Evolutionary conservation across 2,797 vertebrate genomes (phyloP).

Genomic region (Falco berigora): DNA sequence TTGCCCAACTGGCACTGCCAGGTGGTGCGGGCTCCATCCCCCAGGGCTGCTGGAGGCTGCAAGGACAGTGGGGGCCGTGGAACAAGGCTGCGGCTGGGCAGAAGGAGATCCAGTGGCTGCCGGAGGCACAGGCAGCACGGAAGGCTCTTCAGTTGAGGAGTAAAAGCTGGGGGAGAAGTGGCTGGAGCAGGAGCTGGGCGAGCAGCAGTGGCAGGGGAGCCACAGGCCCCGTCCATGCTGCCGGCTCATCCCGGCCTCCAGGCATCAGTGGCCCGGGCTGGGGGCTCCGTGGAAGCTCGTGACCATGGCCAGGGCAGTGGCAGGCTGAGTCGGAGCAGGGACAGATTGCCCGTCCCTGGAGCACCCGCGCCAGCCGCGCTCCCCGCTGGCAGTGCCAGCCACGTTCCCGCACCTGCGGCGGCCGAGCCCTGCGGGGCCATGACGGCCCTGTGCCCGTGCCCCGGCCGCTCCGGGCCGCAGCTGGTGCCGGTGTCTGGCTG

Average conservation of each 20-base stretch:
- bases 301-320: fast-evolving
- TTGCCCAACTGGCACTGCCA: not conserved
- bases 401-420: fast-evolving
- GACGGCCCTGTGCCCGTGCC: not conserved
- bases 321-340: not conserved
- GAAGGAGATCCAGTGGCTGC: not conserved
- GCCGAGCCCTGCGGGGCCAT: fast-evolving
- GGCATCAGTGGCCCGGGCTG: not conserved
- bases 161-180: not conserved
- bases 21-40: fast-evolving
- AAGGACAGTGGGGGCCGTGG: fast-evolving
- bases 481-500: not conserved
- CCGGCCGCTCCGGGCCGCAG: too few relatives aligned
- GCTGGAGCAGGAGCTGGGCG: not conserved
- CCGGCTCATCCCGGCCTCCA: not conserved
- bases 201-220: not conserved
- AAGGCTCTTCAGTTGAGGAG: not conserved
- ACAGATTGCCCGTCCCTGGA: fast-evolving
- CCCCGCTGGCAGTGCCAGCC: fast-evolving
- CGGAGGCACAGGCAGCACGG: not conserved
- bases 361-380: fast-evolving
- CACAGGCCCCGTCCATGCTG: fast-evolving
- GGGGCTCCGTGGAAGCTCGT: fast-evolving
- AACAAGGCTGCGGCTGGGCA: fast-evolving
- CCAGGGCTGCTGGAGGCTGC: not conserved